These are phyloP conservation scores for Alloscopus bannaensis DNA, from an alignment of 2,888 invertebrate genomes.

Conservation along the genomic window DNA sequence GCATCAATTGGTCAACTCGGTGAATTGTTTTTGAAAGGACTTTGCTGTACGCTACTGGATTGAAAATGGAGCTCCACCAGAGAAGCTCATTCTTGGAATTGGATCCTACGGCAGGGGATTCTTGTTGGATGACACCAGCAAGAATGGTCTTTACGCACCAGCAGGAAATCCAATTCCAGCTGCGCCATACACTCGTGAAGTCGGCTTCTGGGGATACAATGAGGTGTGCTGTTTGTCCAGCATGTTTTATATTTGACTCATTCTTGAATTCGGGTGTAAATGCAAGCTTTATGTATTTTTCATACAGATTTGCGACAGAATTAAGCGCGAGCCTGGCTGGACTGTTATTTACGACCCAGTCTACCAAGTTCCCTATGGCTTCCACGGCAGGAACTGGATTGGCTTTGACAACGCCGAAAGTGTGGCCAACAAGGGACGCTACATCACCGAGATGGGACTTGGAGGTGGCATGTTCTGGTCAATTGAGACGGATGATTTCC, in stretches of 20 bases:
- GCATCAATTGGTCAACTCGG: no score
- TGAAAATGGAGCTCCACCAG: conserved; percentile 83
- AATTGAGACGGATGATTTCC: conserved; percentile 63
- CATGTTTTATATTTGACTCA: no score
- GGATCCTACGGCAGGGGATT: conserved; percentile 91
- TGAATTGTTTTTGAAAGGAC: no score
- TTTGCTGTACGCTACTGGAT: no score
- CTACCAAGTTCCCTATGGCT: conserved; percentile 80
- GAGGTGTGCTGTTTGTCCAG: conserved; percentile 80
- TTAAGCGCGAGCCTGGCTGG: conserved; percentile 77
- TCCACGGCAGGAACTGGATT: conserved; percentile 82
- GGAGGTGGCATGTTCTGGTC: conserved; percentile 60
- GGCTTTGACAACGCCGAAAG: conserved; percentile 86
- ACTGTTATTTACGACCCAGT: conserved; percentile 77
- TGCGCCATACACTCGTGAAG: conserved; percentile 86
- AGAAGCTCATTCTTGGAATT: conserved; percentile 88
- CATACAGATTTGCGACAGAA: conserved; percentile 75
- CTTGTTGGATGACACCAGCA: conserved; percentile 75
- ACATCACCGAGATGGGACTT: conserved; percentile 31
- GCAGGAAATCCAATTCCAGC: conserved; percentile 82
- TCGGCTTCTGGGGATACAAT: conserved; percentile 91
- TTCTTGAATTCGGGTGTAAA: no score
- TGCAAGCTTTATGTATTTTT: no score
- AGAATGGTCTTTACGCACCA: no score
- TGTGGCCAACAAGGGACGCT: conserved; percentile 82